Evolutionary conservation across 2,113 vertebrate species (phyloP).

Genomic region (Gyps fulvus): DNA sequence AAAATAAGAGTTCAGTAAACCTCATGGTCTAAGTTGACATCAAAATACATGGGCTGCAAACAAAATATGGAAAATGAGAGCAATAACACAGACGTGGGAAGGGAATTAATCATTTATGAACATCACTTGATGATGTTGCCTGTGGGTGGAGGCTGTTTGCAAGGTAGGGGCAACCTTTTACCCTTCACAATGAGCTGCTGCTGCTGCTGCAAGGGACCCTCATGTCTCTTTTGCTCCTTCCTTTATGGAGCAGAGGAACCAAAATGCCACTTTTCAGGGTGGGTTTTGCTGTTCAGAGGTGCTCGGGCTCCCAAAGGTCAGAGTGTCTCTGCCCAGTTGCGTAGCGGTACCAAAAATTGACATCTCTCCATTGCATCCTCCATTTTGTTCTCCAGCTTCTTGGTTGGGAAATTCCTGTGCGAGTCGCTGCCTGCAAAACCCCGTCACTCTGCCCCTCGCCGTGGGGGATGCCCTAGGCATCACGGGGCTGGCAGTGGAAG

Average conservation of each 20-base stretch:
- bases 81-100: neutral
- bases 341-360: accelerated
- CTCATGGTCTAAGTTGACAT: neutral
- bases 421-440: neutral
- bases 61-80: neutral
- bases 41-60: neutral
- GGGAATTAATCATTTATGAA: neutral
- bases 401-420: too few relatives aligned
- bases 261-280: neutral
- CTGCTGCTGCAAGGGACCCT: neutral
- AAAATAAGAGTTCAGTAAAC: neutral
- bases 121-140: neutral
- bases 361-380: neutral
- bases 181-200: neutral
- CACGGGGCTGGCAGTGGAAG: too few relatives aligned
- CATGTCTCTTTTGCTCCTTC: neutral
- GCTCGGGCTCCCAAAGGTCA: neutral
- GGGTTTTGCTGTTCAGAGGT: neutral
- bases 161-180: neutral
- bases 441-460: neutral
- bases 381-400: neutral
- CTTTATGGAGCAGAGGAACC: neutral
- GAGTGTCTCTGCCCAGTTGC: neutral
- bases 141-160: neutral
- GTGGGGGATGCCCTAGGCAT: neutral